These are phyloP conservation scores for Arnoldichthys spilopterus DNA, from an alignment of 2,797 vertebrate species.

Conservation along the genomic window DNA sequence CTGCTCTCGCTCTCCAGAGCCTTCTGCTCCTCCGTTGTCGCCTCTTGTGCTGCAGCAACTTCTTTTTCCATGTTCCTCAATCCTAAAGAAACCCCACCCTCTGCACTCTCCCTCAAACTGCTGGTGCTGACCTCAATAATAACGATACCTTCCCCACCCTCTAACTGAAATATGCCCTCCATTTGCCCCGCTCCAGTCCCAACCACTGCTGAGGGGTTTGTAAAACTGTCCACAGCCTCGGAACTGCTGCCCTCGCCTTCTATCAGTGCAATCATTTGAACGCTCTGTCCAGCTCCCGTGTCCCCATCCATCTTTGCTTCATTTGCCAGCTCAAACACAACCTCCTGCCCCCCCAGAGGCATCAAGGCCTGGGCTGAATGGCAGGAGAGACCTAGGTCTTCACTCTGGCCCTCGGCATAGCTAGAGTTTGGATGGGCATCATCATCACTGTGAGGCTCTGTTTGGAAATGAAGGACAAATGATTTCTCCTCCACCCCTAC, in stretches of 20 bases:
- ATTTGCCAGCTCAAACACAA: slow-evolving; percentile 78
- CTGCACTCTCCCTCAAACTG: slow-evolving; percentile 72
- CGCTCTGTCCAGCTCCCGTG: slow-evolving; percentile 67
- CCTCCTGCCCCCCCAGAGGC: slow-evolving; percentile 76
- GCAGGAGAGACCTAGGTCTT: slow-evolving; percentile 75
- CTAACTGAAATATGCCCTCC: slow-evolving; percentile 79
- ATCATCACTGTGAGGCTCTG: slow-evolving; percentile 64
- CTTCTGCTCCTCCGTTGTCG: slow-evolving; percentile 46
- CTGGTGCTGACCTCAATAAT: slow-evolving; percentile 85
- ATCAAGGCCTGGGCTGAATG: slow-evolving; percentile 69
- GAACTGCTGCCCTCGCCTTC: slow-evolving; percentile 70
- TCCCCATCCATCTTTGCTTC: slow-evolving; percentile 74
- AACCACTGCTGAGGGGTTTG: slow-evolving; percentile 46
- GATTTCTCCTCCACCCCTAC: slow-evolving; percentile 70
- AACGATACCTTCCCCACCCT: slow-evolving; percentile 80
- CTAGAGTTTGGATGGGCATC: slow-evolving; percentile 46
- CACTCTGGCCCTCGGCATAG: slow-evolving; percentile 66
- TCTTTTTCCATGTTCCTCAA: slow-evolving; percentile 66
- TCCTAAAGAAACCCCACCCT: slow-evolving; percentile 63
- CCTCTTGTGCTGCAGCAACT: slow-evolving; percentile 55
- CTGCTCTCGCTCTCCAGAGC: slow-evolving; percentile 46
- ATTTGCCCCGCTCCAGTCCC: slow-evolving; percentile 65
- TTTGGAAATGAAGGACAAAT: slow-evolving; percentile 81
- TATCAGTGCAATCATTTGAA: slow-evolving; percentile 84
- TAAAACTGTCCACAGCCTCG: slow-evolving; percentile 63